Evolutionary conservation across 2,113 vertebrate species (phyloP), one percentile per base, ranked within the genome.

Genomic region (Aldabrachelys gigantea): DNA sequence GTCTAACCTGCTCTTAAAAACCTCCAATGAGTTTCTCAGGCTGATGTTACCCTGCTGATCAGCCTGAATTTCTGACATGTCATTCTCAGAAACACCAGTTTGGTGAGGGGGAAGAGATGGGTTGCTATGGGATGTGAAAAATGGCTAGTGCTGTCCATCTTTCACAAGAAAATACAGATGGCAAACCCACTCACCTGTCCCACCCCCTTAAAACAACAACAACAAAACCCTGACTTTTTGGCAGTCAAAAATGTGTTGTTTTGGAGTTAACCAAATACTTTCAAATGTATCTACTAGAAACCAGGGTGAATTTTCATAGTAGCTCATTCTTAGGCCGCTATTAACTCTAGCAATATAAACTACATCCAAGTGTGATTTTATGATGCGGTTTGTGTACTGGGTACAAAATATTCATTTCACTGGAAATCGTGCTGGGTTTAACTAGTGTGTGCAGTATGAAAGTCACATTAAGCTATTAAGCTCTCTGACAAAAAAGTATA

Each of bases 271-370:
- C 54, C 92, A 95, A 96, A 59, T 2, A 25, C 41, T 81, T 91
- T 78, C 56, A 94, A 5, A 0, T 69, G 69, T 14, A 0, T 89
- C 92, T 96, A 82, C 82, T 82, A 84, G 65, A 69, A 76, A 54
- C 84, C 94, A 96, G 38, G 82, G 81, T 62, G 59, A 91, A 90
- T 35, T 95, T 87, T 89, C 84, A 2, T 57, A 65, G 24, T 76
- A 47, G 84, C 93, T 85, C 72, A 49, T 92, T 84, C 95, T 89
- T 90, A 78, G 49, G 84, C 91, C 76, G 56, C 25, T 52, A 38
- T 44, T 90, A 47, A 91, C 87, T 85, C 35, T 90, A 96, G 91
- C 86, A 94, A 80, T 96, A 87, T 49, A 79, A 79, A 79, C 44
- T 50, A 91, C 35, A 75, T 59, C 57, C 29, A 59, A 1, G 5